Evolutionary conservation across 2,888 invertebrate species (phyloP), one percentile per base, ranked within the genome.

Genomic region (Parasteatoda lunata): DNA sequence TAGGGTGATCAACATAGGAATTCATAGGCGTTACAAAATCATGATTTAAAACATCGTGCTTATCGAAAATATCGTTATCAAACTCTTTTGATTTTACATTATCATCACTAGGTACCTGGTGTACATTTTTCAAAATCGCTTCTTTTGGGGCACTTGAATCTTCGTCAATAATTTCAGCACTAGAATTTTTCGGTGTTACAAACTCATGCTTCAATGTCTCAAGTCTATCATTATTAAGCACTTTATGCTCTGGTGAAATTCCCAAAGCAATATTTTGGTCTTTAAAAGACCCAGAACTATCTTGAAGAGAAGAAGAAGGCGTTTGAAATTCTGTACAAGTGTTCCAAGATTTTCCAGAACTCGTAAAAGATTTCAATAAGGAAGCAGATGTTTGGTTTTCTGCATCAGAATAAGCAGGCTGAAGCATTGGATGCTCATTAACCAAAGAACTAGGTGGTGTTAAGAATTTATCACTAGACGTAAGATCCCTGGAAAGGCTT

Each of bases 261-360:
- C 47, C 9, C 13, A 54, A 54, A 30, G 45, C 5, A 68, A 8
- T 30, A 52, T 52, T 52, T 13, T 15, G 52, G 13, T 49, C 73
- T 65, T 5, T 45, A 45, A 79, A 52, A 45, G 70, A 73, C 48
- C 64, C 30, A 9, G 77, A 77, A n/a, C 47, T 69, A 45, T 84
- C 85, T 9, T 49, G 64, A 30, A 77, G 80, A 54, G 85, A 86
- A 6, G 85, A 52, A 30, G 76, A 48, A 5, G 85, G 85, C 6
- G 85, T 86, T n/a, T 70, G 80, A 66, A 86, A 86, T 30, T 86
- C 85, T 15, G 80, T 77, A 8, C 85, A 80, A 7, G 59, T 49
- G 48, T 54, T 84, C 84, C 78, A 84, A 6, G 77, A 68, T 64
- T 73, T 75, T 15, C 66, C 85, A 66, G 85, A 86, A 54, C 80